phyloP scores from a whole-genome alignment of 2,888 invertebrate species.

The Callimorpha dominula region DNA sequence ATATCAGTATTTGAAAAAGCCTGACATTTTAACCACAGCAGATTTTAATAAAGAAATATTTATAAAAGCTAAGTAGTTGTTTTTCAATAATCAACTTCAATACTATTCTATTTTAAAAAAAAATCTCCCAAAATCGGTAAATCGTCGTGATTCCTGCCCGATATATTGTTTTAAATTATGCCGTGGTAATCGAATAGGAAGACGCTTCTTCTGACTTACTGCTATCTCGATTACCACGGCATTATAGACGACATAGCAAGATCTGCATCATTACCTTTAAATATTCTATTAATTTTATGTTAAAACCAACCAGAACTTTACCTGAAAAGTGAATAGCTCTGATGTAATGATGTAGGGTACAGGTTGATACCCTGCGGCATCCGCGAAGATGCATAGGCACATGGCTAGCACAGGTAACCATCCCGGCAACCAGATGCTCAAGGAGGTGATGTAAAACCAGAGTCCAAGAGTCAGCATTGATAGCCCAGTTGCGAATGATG shows the following conservation, averaged over 20 bases:
- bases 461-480: slow-evolving; percentile 79
- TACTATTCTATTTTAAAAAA: neutral
- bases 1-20: too few species aligned
- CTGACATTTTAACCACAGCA: too few species aligned
- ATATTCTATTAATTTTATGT: neutral
- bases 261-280: neutral
- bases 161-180: neutral
- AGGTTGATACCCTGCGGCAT: slow-evolving; percentile 81
- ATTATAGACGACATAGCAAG: too few species aligned
- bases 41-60: too few species aligned
- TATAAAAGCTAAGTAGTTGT: too few species aligned
- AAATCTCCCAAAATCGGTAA: neutral
- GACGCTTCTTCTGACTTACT: too few species aligned
- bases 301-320: slow-evolving; percentile 47
- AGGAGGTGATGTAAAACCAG: slow-evolving; percentile 80
- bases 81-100: too few species aligned
- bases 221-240: too few species aligned
- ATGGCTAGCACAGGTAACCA: slow-evolving; percentile 81
- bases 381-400: slow-evolving; percentile 81
- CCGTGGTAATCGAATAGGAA: too few species aligned
- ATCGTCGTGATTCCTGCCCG: neutral
- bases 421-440: slow-evolving; percentile 73
- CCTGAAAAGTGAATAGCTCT: slow-evolving; percentile 80
- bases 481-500: slow-evolving; percentile 76
- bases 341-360: slow-evolving; percentile 83